These are phyloP conservation scores for Coptodon bakossiorum DNA, from an alignment of 2,113 vertebrate species.

Conservation along the genomic window DNA sequence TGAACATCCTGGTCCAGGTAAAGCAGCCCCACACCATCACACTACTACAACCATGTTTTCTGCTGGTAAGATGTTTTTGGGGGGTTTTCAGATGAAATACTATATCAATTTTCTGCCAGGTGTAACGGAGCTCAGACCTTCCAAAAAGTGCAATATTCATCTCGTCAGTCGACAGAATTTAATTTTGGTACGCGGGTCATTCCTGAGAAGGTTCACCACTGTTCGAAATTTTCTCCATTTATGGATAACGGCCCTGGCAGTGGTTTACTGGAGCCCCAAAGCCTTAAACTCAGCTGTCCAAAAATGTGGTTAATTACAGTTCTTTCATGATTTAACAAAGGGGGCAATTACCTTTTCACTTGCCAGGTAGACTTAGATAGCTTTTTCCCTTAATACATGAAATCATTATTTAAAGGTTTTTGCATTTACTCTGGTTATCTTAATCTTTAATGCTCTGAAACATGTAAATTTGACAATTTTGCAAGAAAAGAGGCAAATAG, in stretches of 20 bases:
- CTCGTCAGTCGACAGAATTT: background rate
- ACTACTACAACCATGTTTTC: background rate
- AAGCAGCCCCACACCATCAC: background rate
- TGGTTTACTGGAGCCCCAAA: too few relatives aligned
- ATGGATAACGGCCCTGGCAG: background rate
- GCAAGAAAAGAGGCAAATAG: background rate
- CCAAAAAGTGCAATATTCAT: background rate
- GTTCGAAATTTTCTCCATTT: background rate
- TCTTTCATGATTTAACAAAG: background rate
- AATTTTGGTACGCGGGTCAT: background rate
- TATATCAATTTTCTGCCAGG: background rate
- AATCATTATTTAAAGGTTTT: background rate
- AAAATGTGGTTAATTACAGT: background rate
- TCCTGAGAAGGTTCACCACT: background rate
- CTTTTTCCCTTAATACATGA: background rate
- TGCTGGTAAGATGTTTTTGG: background rate
- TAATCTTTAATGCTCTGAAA: background rate
- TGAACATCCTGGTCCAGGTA: background rate
- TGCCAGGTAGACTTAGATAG: background rate
- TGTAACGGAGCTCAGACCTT: background rate
- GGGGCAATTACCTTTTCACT: background rate
- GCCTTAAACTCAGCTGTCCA: background rate
- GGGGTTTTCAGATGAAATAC: rapidly evolving
- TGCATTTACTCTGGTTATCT: background rate
- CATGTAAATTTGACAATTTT: background rate